These are phyloP conservation scores for Odontamblyopus lacepedii DNA, from an alignment of 2,797 vertebrate species.

Conservation along the genomic window DNA sequence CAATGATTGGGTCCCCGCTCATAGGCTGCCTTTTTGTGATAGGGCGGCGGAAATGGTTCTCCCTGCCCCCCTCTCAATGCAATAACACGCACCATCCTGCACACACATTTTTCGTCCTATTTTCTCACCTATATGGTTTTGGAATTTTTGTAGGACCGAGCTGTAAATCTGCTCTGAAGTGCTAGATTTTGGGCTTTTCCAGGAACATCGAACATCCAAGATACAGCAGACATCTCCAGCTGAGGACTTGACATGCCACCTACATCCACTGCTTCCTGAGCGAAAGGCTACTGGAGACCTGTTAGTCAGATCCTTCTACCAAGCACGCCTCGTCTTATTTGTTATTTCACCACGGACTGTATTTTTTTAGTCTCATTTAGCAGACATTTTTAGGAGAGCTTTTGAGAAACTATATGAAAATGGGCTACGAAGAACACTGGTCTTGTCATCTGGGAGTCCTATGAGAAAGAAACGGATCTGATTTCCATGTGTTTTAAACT, in stretches of 20 bases:
- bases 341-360: slow-evolving; percentile 41
- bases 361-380: slow-evolving; percentile 14
- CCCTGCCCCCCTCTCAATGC: slow-evolving; percentile 69
- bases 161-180: slow-evolving; percentile 43
- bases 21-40: slow-evolving; percentile 75
- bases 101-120: slow-evolving; percentile 61
- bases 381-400: slow-evolving; percentile 22
- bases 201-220: slow-evolving; percentile 16
- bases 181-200: slow-evolving; percentile 47
- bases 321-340: slow-evolving; percentile 33
- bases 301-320: slow-evolving; percentile 50
- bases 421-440: slow-evolving; percentile 26
- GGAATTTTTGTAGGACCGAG: slow-evolving; percentile 62
- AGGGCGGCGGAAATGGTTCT: slow-evolving; percentile 65
- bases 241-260: slow-evolving; percentile 46
- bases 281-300: slow-evolving; percentile 55
- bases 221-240: slow-evolving; percentile 22
- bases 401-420: slow-evolving; percentile 4
- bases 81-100: slow-evolving; percentile 71
- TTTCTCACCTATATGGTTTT: slow-evolving; percentile 68
- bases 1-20: slow-evolving; percentile 76
- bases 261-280: slow-evolving; percentile 39
- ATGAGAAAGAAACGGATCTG: slow-evolving; percentile 9
- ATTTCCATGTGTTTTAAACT: slow-evolving; percentile 16
- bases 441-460: background rate